phyloP scores from a whole-genome alignment of 1,140 invertebrate genomes.

The Drosophila kohkoa region DNA sequence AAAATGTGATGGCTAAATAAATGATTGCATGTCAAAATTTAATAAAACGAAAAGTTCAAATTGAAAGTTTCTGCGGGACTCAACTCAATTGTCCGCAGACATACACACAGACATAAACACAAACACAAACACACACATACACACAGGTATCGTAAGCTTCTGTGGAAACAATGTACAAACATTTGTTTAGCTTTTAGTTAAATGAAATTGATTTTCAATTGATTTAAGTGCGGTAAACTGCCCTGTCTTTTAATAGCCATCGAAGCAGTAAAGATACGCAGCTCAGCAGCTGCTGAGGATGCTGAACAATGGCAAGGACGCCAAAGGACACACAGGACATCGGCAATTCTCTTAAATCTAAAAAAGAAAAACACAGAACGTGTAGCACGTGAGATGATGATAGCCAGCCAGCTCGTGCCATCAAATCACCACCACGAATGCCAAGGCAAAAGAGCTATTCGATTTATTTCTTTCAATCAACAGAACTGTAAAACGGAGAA shows the following conservation, averaged over 20 bases:
- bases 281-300: not conserved
- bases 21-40: constrained; percentile 71
- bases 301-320: not conserved
- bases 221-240: constrained; percentile 67
- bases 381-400: not conserved
- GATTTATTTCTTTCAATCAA: not conserved
- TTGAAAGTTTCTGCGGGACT: constrained; percentile 40
- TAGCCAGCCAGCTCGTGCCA: not conserved
- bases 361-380: not conserved
- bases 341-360: not conserved
- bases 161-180: constrained; percentile 47
- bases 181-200: constrained; percentile 78
- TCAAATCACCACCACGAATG: not conserved
- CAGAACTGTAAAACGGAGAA: too few relatives aligned
- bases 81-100: not conserved
- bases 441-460: not conserved
- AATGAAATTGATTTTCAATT: constrained; percentile 80
- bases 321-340: not conserved
- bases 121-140: not conserved
- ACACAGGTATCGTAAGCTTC: not conserved
- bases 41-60: constrained; percentile 62
- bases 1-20: constrained; percentile 56
- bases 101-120: not conserved
- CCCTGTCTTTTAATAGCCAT: constrained; percentile 7
- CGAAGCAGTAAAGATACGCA: not conserved